Base-by-base conservation (phyloP, 2,797 vertebrate species). In the Rhynchotus rufescens region DNA sequence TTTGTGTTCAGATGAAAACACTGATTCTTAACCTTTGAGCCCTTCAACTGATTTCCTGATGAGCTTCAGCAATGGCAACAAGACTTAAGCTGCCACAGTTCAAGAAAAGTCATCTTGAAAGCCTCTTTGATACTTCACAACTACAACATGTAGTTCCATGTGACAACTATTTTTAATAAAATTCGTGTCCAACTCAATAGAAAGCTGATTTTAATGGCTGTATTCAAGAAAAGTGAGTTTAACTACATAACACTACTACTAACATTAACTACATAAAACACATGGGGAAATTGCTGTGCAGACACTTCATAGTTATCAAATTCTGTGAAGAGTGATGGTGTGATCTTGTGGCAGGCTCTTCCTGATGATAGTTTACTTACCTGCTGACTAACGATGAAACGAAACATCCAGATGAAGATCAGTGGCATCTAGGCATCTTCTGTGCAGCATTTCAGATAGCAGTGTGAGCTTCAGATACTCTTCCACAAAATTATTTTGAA, bases 41-140 rank as follows among this genome's bases (percentile, higher is more conserved):
- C 57, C 68, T 86, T 91, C 65, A 61, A 16, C 86, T 7, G 2
- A 71, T 84, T 95, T 95, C 77, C 61, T 89, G 78, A 89, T 79
- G 80, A 1, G 1, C 57, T 89, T 86, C 85, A 89, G 89, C 64
- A 93, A 52, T 6, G 36, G 30, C 78, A 89, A 68, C 78, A 80
- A 79, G 83, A 44, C 23, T 91, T 93, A 84, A 94, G 44, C 87
- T 95, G 87, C 67, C 44, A 45, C 45, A 94, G 87, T 79, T 91
- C 89, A 93, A 91, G 92, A 75, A 74, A 81, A 93, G 38, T 52
- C 86, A 84, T 52, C 42, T 66, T 81, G 83, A 92, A 94, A 93
- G 71, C 75, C 22, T 89, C 85, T 88, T 94, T 88, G 56, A 65
- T 68, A 88, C 56, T 93, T 95, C 93, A 88, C 52, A 86, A 57